A percentile compares a stretch with the other conserved stretches of the same genome.
Conservation (phyloP, 2,888 invertebrate species). For the Metellina segmentata region DNA sequence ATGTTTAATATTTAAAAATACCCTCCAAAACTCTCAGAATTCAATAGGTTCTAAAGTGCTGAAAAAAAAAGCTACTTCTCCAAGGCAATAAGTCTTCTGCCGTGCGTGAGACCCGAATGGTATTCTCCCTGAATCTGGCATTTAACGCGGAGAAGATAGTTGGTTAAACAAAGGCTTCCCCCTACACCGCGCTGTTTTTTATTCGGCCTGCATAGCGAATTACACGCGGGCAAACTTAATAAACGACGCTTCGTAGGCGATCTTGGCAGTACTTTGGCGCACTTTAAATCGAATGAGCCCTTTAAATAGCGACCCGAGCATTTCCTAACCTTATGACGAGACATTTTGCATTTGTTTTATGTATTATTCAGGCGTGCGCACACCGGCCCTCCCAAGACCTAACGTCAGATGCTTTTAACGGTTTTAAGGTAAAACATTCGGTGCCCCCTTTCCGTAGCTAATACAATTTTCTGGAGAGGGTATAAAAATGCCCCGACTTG, state of each 20-base stretch:
- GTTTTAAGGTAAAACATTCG: not conserved
- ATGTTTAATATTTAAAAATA: too few species aligned
- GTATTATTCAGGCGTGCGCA: not conserved
- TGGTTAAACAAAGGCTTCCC: too few species aligned
- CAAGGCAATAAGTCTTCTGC: too few species aligned
- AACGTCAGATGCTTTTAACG: slow-evolving; percentile 11
- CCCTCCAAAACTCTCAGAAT: too few species aligned
- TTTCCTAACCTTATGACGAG: not conserved
- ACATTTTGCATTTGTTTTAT: slow-evolving; percentile 25
- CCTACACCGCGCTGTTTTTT: too few species aligned
- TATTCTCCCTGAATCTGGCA: too few species aligned
- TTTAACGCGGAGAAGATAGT: too few species aligned
- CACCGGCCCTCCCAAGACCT: not conserved
- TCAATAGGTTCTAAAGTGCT: too few species aligned
- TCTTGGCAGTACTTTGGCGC: not conserved
- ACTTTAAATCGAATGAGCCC: not conserved
- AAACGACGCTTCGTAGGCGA: not conserved
- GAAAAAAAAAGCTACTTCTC: too few species aligned
- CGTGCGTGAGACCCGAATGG: too few species aligned
- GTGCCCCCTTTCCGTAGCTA: not conserved
- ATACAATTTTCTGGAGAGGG: not conserved
- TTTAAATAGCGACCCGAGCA: not conserved
- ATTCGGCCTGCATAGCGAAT: not conserved
- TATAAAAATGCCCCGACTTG: not conserved
- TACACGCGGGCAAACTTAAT: not conserved